Evolutionary conservation across 2,888 invertebrate genomes (phyloP).

Genomic region (Stratiomys singularior): DNA sequence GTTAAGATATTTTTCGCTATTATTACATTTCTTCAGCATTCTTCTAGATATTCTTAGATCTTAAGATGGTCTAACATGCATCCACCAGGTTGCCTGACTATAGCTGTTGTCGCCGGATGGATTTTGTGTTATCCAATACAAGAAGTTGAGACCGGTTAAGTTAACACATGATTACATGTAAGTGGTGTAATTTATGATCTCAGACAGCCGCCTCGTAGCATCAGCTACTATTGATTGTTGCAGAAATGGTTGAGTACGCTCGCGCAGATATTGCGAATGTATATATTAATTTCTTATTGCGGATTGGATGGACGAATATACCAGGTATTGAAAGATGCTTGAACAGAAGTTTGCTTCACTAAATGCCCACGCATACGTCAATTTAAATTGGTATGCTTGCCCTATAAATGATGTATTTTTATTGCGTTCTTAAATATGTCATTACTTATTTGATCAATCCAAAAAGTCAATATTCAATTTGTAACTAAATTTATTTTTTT

Average conservation of each 20-base stretch:
- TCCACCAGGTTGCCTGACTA: not conserved
- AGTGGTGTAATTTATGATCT: constrained; percentile 50
- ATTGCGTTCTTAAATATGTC: too few relatives aligned
- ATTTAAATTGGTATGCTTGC: too few relatives aligned
- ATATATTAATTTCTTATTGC: not conserved
- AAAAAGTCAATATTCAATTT: too few relatives aligned
- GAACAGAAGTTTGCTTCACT: too few relatives aligned
- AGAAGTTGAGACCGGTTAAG: constrained; percentile 45
- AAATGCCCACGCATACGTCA: too few relatives aligned
- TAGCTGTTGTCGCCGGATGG: not conserved
- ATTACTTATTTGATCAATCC: too few relatives aligned
- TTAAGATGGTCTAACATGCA: not conserved
- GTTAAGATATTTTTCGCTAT: constrained; percentile 9
- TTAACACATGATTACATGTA: constrained; percentile 50
- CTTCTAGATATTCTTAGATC: not conserved
- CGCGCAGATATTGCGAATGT: not conserved
- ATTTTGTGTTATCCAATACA: constrained; percentile 9
- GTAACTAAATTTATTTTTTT: too few relatives aligned
- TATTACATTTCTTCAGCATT: constrained; percentile 11
- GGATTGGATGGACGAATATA: not conserved
- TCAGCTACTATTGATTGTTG: constrained; percentile 33
- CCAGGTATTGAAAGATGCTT: too few relatives aligned
- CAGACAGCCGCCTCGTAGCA: constrained; percentile 40
- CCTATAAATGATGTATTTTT: too few relatives aligned
- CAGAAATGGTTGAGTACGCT: not conserved